phyloP scores from a whole-genome alignment of 2,888 invertebrate species.

The Amiota mariae region DNA sequence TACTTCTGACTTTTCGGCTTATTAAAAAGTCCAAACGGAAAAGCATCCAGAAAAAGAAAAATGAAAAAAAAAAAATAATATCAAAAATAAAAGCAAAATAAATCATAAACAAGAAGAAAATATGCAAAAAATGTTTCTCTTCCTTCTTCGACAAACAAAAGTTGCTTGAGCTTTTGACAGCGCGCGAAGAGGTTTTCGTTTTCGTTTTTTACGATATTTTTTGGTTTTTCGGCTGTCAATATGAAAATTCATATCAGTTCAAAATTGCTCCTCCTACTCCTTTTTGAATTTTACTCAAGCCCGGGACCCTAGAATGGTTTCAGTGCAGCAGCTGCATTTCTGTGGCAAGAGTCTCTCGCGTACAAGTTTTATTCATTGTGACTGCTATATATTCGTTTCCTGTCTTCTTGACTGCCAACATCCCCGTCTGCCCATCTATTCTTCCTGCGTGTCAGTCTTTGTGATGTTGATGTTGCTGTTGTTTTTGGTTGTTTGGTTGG shows the following conservation, averaged over 20 bases:
- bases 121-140: background rate
- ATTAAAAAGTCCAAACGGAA: constrained; percentile 56
- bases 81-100: constrained; percentile 25
- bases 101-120: constrained; percentile 2
- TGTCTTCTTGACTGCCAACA: background rate
- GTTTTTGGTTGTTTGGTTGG: constrained; percentile 4
- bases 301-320: too few species aligned
- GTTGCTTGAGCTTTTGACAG: constrained; percentile 17
- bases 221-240: constrained; percentile 61
- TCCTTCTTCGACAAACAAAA: constrained; percentile 18
- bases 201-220: constrained; percentile 36
- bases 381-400: background rate
- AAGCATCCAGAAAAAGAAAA: constrained; percentile 37
- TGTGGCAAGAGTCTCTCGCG: background rate
- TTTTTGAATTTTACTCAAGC: too few species aligned
- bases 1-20: constrained; percentile 60
- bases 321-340: constrained; percentile 13
- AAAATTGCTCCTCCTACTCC: too few species aligned
- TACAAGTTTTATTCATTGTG: too few species aligned
- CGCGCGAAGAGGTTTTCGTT: constrained; percentile 18
- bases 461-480: background rate
- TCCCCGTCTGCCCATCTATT: too few species aligned
- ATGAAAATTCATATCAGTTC: constrained; percentile 65
- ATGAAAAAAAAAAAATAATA: background rate
- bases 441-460: background rate